A percentile compares a stretch with the other conserved stretches of the same genome.
phyloP scores from a whole-genome alignment of 1,140 invertebrate genomes.

The Drosophila orosa region DNA sequence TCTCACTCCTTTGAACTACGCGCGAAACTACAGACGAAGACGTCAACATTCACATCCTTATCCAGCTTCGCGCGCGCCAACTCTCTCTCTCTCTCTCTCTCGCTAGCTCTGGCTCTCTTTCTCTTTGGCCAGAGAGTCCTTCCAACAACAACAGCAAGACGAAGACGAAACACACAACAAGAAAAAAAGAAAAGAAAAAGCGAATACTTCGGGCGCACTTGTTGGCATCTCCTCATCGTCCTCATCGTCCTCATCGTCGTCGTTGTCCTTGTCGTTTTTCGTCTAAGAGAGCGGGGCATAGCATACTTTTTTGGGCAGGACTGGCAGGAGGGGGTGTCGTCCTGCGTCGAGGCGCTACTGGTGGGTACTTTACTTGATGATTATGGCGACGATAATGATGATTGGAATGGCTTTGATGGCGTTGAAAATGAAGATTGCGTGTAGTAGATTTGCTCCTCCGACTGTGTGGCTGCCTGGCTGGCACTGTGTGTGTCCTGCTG shows the following conservation, averaged over 20 bases:
- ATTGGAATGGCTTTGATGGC: conserved; percentile 84
- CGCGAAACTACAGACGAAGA: conserved; percentile 75
- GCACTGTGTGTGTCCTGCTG: not conserved
- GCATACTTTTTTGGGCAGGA: conserved; percentile 42
- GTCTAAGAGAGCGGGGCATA: conserved; percentile 59
- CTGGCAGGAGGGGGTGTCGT: conserved; percentile 10
- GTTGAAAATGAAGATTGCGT: conserved; percentile 84
- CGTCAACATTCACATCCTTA: conserved; percentile 57
- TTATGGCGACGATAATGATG: conserved; percentile 84
- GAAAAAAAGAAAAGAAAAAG: conserved; percentile 28
- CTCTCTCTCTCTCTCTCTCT: too few species aligned
- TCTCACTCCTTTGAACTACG: conserved; percentile 17
- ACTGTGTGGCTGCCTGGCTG: not conserved
- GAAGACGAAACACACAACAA: conserved; percentile 22
- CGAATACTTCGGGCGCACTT: conserved; percentile 69
- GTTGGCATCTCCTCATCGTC: conserved; percentile 67
- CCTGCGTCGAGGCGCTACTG: conserved; percentile 71
- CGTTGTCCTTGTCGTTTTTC: conserved; percentile 26
- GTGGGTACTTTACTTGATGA: conserved; percentile 84
- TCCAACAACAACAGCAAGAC: conserved; percentile 18
- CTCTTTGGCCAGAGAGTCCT: conserved; percentile 4
- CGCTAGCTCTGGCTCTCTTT: conserved; percentile 22
- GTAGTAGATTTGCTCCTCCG: conserved; percentile 79
- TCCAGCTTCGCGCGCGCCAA: conserved; percentile 17
- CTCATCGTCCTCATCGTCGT: conserved; percentile 5